Base-by-base conservation (phyloP, 2,113 vertebrate genomes). In the Rattus norvegicus region DNA sequence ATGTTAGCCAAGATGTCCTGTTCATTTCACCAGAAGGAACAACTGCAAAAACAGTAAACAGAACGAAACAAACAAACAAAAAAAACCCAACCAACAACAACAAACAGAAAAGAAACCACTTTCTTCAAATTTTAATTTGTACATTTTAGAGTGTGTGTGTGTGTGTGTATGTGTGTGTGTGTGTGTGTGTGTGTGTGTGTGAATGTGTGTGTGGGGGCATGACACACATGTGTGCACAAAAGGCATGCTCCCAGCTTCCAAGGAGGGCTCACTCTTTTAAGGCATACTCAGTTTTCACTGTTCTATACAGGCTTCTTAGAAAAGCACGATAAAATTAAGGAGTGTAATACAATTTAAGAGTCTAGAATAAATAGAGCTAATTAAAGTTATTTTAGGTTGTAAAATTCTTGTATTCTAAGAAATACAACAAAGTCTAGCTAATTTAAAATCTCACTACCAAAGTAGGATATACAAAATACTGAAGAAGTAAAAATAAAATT, bases 361-460 rank as follows among this genome's bases (percentile, higher is more conserved):
- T 75, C 85, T 92, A 76, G 84, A 90, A 92, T 77, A 91, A 90
- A 95, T 11, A 54, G 52, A 54, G 79, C 39, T n/a, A 85, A 49
- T 39, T 72, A 65, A 73, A 67, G 76, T 81, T 86, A 17, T 59
- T 83, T 91, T 86, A 93, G 87, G 92, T 77, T 95, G 73, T 73
- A 80, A 5, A 83, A 24, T 59, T 7, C 54, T 59, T 59, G 20
- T 83, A 26, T 7, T 59, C 36, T 39, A 92, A 75, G 70, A 86
- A 90, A 88, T 69, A 84, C 56, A 63, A 43, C 4, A 14, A 43
- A 63, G 24, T 87, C 14, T 88, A 88, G 28, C 17, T 73, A 83
- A 92, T 90, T 92, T 84, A 94, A 95, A 94, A 90, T 93, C 49
- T 84, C 39, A 94, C 8, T 92, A 69, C 24, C 26, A 49, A 87